Evolutionary conservation across 2,113 vertebrate genomes (phyloP), one percentile per base, ranked within the genome.

Genomic region (Terrapene triunguis): DNA sequence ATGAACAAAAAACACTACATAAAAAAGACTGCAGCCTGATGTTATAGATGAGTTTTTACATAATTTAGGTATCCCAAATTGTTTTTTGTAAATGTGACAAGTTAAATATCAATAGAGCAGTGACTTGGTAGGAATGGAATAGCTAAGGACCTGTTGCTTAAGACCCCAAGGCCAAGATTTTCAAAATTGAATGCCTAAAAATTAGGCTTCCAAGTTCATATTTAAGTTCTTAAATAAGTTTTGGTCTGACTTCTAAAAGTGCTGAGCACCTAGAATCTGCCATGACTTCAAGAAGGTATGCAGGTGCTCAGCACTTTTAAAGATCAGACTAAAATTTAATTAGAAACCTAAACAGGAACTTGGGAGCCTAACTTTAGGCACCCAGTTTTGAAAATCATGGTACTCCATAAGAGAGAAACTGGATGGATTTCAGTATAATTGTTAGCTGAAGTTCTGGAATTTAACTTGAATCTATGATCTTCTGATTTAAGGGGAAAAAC

Each of bases 241-340:
- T 92, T 96, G 89, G 90, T 74, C 57, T 94, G n/a, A 54, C 91
- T 92, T 96, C 89, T 78, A 55, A 57, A 65, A 14, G 42, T 65
- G 47, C 78, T 74, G 76, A 9, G 51, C 25, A 47, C 53, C 88
- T 78, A 10, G 29, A 86, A 12, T 79, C 90, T 47, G 27, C 44
- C 32, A 47, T 48, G 90, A 25, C 83, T 53, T 91, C 38, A 78
- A 32, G 50, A 85, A 69, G 78, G n/a, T 57, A 57, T 32, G 54
- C 55, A 38, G 1, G 1, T 42, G 86, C 89, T 83, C 42, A 72
- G 19, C 10, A 10, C 19, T 72, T 72, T 62, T 13, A 72, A 38
- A 72, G n/a, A 38, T 38, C 8, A 21, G 16, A 21, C n/a, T 80
- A 42, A 89, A 95, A 85, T 32, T 0, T 1, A 5, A 2, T 1